Percentiles rank a stretch among this genome's conserved stretches.
Conservation (phyloP, 2,113 vertebrate species). For the Otocyon megalotis region DNA sequence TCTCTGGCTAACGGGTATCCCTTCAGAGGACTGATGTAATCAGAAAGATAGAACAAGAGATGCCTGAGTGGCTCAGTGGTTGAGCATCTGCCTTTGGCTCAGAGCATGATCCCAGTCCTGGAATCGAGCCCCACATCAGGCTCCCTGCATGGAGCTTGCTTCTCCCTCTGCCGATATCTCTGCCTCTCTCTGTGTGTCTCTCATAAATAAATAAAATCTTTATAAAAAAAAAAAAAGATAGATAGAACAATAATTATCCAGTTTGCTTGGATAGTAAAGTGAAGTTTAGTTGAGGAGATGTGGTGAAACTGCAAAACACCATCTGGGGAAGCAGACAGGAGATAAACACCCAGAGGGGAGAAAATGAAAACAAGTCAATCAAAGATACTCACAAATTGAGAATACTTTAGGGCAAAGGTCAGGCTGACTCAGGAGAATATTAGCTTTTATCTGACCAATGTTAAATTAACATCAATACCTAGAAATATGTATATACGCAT, state of each 20-base stretch:
- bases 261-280: neutral
- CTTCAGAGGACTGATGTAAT: neutral
- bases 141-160: no score
- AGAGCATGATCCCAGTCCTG: no score
- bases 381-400: neutral
- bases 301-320: neutral
- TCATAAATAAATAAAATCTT: no score
- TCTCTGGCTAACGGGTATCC: neutral
- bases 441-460: constrained; percentile 42
- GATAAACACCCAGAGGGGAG: neutral
- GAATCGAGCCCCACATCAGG: no score
- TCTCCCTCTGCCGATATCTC: no score
- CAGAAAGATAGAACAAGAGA: neutral
- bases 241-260: neutral
- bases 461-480: neutral
- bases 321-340: neutral
- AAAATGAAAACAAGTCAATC: neutral
- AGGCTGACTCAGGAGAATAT: neutral
- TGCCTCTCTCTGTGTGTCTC: no score
- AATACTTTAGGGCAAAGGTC: neutral
- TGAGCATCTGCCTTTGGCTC: no score
- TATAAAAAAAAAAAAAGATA: no score
- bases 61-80: no score
- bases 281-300: constrained; percentile 7
- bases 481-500: neutral